Evolutionary conservation across 2,888 invertebrate species (phyloP).

Genomic region (Diarsia mendica): DNA sequence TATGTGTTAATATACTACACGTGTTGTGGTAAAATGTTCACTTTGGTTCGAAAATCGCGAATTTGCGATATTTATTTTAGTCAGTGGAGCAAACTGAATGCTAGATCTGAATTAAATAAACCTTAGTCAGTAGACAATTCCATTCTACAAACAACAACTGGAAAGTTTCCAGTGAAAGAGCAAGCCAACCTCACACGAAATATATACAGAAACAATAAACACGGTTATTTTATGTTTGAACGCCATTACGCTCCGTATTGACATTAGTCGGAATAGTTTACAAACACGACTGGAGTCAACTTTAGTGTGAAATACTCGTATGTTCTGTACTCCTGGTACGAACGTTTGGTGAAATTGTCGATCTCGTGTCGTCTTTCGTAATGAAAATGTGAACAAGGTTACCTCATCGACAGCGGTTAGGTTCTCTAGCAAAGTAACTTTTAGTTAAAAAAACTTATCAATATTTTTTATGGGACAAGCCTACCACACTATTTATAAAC

Average conservation of each 20-base stretch:
- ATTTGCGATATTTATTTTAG: background rate
- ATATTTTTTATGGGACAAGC: too few relatives aligned
- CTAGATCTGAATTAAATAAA: constrained; percentile 20
- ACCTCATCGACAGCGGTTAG: background rate
- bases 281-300: constrained; percentile 51
- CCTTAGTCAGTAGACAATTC: constrained; percentile 43
- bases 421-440: background rate
- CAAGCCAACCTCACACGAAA: constrained; percentile 49
- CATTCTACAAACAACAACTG: constrained; percentile 48
- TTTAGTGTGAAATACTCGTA: constrained; percentile 51
- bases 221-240: constrained; percentile 69
- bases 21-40: background rate
- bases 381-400: background rate
- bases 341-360: constrained; percentile 7
- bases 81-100: background rate
- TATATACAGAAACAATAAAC: constrained; percentile 65
- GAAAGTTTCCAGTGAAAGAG: constrained; percentile 59
- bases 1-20: background rate
- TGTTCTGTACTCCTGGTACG: constrained; percentile 6
- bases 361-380: background rate
- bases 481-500: too few relatives aligned
- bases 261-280: constrained; percentile 68
- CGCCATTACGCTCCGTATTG: constrained; percentile 68
- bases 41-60: background rate
- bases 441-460: too few relatives aligned